Evolutionary conservation across 1,140 invertebrate species (phyloP).

Genomic region (Drosophila saltans): DNA sequence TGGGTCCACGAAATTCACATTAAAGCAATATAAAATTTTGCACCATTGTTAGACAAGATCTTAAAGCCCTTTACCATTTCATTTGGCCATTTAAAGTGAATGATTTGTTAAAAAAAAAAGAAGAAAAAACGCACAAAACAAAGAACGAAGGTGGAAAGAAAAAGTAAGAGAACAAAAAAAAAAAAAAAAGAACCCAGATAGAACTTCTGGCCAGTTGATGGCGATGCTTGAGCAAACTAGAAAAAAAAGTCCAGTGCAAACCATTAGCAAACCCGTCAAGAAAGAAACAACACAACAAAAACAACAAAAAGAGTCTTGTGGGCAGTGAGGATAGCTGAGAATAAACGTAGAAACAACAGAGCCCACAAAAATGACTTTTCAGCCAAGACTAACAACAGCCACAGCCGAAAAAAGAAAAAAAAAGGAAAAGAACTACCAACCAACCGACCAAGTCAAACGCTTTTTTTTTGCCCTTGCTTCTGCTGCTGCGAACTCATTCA

Average conservation of each 20-base stretch:
- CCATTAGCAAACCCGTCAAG: conserved; percentile 56
- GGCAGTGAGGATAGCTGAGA: conserved; percentile 31
- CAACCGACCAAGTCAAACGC: conserved; percentile 34
- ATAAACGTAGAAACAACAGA: conserved; percentile 60
- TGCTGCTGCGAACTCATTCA: conserved; percentile 56
- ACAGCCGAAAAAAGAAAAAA: neutral
- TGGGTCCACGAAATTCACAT: neutral
- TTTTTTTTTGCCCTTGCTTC: conserved; percentile 17
- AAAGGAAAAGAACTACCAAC: conserved; percentile 42
- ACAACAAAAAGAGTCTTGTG: conserved; percentile 6
- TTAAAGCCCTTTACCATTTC: conserved; percentile 4
- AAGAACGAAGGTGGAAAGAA: neutral
- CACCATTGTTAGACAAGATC: conserved; percentile 13
- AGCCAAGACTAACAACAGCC: conserved; percentile 43
- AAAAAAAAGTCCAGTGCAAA: conserved; percentile 50
- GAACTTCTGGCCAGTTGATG: conserved; percentile 19
- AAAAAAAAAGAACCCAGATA: conserved; percentile 12
- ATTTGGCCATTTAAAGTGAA: conserved; percentile 31
- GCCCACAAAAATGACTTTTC: conserved; percentile 72
- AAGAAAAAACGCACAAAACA: neutral
- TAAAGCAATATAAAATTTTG: neutral
- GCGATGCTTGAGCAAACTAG: conserved; percentile 41
- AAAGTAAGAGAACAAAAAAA: conserved; percentile 18
- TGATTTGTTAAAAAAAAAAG: conserved; percentile 55
- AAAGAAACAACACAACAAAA: conserved; percentile 7